These are phyloP conservation scores for Cyclargus thomasi DNA, from an alignment of 1,140 invertebrate species.

Conservation along the genomic window DNA sequence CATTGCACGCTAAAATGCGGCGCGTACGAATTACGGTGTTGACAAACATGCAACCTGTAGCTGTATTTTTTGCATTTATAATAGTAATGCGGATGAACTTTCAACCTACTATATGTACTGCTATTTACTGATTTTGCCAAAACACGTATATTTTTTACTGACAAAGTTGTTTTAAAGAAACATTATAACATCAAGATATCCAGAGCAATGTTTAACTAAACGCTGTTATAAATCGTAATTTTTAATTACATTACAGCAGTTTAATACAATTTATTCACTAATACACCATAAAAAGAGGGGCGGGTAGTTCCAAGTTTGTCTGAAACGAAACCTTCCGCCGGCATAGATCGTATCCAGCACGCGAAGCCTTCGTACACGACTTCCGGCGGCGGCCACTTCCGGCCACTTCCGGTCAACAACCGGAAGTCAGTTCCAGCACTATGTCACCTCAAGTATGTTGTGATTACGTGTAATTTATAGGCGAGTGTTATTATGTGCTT, in stretches of 20 bases:
- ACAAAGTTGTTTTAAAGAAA: too few species aligned
- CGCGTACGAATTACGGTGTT: too few species aligned
- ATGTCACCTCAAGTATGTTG: slow-evolving; percentile 2
- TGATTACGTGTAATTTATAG: neutral
- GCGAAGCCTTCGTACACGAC: neutral
- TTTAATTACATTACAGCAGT: neutral
- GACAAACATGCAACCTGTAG: too few species aligned
- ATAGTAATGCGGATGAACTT: too few species aligned
- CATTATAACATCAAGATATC: too few species aligned
- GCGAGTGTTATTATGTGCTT: neutral
- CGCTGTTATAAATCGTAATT: neutral
- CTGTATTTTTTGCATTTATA: too few species aligned
- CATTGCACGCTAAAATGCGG: too few species aligned
- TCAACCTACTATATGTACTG: too few species aligned
- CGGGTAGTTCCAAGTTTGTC: neutral
- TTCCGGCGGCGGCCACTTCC: neutral
- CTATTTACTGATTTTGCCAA: too few species aligned
- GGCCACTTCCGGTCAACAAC: neutral
- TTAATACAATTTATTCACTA: neutral
- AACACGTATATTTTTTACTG: too few species aligned
- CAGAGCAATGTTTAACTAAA: neutral
- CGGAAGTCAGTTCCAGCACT: slow-evolving; percentile 2
- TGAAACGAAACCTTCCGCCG: neutral
- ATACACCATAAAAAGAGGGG: neutral
- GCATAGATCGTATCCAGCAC: neutral